Base-by-base conservation (phyloP, 2,888 invertebrate species). In the Dolichopus griseipennis region DNA sequence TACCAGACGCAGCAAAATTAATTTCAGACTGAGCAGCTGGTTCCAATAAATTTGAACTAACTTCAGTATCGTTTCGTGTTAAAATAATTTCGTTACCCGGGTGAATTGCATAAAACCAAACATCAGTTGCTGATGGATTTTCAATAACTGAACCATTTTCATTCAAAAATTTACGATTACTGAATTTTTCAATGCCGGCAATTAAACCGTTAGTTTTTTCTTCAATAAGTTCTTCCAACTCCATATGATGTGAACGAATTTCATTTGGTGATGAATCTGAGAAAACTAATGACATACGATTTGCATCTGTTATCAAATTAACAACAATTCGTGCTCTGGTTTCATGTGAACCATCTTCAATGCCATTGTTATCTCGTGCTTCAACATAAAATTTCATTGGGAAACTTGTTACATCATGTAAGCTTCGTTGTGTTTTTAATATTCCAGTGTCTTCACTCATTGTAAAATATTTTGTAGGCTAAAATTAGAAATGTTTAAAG, bases 31-130 rank as follows among this genome's bases (percentile, higher is more conserved):
- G 84, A 1, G 88, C 85, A 10, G 85, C 80, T 69, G 86, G 85
- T 66, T 88, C 87, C 69, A 88, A 82, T 65, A 84, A 83, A 80
- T 80, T 90, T 87, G 87, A 88, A 74, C 88, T 86, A 34, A 95
- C 86, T 52, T 86, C 79, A 1, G 86, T 84, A 71, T 89, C 88
- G 73, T 93, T 92, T 65, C 91, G 86, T 0, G 85, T 83, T 61
- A 95, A 79, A 72, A 95, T 90, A 66, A 83, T 83, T 71, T 92
- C 93, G 0, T 87, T 89, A 67, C 83, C 84, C 0, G 94, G 93
- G 81, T 95, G 92, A 3, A 95, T 84, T 0, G 90, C 85, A 75
- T 94, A 94, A 78, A 95, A 87, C 92, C 93, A 94, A 8, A 94
- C 87, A 75, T 95, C 94, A 0, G 93, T 92, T 9, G 91, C 92